Evolutionary conservation across 2,797 vertebrate genomes (phyloP).

Genomic region (Anguilla marmorata): DNA sequence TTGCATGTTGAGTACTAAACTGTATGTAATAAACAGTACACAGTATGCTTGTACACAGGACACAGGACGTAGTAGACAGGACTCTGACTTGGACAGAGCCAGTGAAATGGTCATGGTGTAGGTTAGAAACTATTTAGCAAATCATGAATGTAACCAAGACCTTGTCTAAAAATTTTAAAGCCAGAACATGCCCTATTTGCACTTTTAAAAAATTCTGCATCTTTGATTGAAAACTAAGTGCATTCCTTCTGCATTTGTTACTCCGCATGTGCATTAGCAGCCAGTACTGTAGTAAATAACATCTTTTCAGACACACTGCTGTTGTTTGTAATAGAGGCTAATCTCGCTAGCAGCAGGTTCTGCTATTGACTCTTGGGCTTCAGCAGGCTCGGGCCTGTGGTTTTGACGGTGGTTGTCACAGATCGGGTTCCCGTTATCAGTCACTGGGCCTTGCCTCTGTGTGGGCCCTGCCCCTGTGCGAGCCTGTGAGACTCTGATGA

Average conservation of each 20-base stretch:
- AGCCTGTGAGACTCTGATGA: conserved; percentile 36
- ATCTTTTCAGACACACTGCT: background rate
- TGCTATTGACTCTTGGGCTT: background rate
- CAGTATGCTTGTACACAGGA: too few species aligned
- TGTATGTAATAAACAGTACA: too few species aligned
- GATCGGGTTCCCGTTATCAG: conserved; percentile 44
- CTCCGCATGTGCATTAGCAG: conserved; percentile 16
- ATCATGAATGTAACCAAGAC: too few species aligned
- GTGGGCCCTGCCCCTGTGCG: conserved; percentile 31
- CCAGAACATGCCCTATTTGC: too few species aligned
- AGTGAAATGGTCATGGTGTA: too few species aligned
- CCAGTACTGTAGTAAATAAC: background rate
- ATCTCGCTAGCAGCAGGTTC: background rate
- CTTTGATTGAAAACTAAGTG: background rate
- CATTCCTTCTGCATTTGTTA: conserved; percentile 26
- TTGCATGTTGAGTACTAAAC: too few species aligned
- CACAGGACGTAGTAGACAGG: too few species aligned
- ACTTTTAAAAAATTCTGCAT: too few species aligned
- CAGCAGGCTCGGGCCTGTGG: background rate
- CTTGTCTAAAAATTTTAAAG: too few species aligned
- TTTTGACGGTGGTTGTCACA: background rate
- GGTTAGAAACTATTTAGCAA: too few species aligned
- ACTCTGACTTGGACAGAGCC: too few species aligned
- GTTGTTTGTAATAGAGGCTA: background rate
- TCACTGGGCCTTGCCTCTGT: conserved; percentile 32